Base-by-base conservation (phyloP, 2,797 vertebrate species). In the Australoheros facetus region DNA sequence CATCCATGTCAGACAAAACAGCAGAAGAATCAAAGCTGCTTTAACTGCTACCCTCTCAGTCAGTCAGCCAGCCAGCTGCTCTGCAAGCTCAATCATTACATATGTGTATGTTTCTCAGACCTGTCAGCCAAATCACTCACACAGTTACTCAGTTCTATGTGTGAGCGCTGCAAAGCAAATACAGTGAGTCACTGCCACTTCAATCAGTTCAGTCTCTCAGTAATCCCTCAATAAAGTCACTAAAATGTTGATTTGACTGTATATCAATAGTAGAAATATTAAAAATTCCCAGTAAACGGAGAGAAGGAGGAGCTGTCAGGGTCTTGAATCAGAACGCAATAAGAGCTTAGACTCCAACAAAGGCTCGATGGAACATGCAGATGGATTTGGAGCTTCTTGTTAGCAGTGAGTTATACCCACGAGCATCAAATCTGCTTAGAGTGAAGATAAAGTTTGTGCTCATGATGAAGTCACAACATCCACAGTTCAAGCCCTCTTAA, bases 341-440 rank as follows among this genome's bases (percentile, higher is more conserved):
- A 34, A 66, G 34, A 78, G 55, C 74, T 83, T 75, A 37, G 58
- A 75, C 1, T 11, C 7, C 30, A 6, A 17, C 14, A 26, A 80
- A 72, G 30, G 23, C 28, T 13, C 0, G 45, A 55, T 48, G 55
- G 23, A 57, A 51, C 19, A 8, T 1, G 32, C 62, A 17, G 66
- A 23, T 0, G 45, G 62, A 78, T 83, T 80, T 79, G 58, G 2
- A 59, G 55, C 62, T n/a, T 53, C 59, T 56, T 53, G 56, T 48
- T 26, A 23, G 23, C n/a, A 16, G 7, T 14, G 30, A 76, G n/a
- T 55, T 78, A 13, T 59, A 45, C 57, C n/a, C 48, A 37, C 59
- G 62, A 16, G 60, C 60, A 75, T 72, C 34, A 73, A 85, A 88
- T 90, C 80, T 83, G 59, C 80, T 90, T 77, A 78, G n/a, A 79